These are phyloP conservation scores for Hemibagrus wyckioides DNA, from an alignment of 2,113 vertebrate species.

Conservation along the genomic window DNA sequence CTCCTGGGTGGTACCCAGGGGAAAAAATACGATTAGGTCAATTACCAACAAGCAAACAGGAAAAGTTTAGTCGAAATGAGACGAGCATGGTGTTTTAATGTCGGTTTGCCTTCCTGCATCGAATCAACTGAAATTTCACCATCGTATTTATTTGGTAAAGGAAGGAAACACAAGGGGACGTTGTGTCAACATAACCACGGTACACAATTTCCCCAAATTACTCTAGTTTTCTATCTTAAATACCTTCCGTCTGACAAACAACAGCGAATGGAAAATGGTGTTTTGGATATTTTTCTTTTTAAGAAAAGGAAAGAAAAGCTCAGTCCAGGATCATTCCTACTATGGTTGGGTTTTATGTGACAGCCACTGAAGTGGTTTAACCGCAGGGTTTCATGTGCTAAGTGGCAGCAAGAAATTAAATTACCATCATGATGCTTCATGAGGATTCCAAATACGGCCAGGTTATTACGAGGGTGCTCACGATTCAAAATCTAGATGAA, in stretches of 20 bases:
- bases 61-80: background rate
- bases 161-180: background rate
- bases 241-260: background rate
- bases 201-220: background rate
- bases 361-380: background rate
- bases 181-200: background rate
- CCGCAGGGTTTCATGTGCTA: slow-evolving; percentile 4
- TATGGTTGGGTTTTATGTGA: background rate
- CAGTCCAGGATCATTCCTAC: background rate
- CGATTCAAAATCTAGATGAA: background rate
- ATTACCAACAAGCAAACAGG: background rate
- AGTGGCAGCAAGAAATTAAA: slow-evolving; percentile 31
- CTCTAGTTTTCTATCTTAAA: background rate
- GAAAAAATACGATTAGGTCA: background rate
- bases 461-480: slow-evolving; percentile 33
- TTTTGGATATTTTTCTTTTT: background rate
- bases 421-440: slow-evolving; percentile 35
- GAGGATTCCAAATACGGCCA: slow-evolving; percentile 41
- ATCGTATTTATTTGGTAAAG: background rate
- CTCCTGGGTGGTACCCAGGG: background rate
- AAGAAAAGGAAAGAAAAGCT: background rate
- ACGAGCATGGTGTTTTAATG: background rate
- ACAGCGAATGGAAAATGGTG: background rate
- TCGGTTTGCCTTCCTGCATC: background rate
- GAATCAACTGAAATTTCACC: background rate